Conservation (phyloP, 2,888 invertebrate species). For the Crossocerus cetratus region DNA sequence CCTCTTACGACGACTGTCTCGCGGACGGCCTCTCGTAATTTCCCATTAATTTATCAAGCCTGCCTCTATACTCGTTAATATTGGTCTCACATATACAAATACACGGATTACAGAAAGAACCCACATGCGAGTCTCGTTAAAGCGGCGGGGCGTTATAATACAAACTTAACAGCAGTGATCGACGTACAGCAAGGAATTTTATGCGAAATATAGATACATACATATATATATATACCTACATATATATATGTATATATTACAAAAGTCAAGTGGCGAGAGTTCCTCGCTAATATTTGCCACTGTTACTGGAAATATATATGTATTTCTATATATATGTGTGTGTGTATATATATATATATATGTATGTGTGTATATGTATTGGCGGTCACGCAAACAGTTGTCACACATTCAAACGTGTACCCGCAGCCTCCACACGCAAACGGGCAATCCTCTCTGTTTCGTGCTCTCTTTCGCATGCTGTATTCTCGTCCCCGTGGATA, state of each 20-base stretch:
- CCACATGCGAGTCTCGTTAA: conserved; percentile 44
- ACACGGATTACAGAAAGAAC: conserved; percentile 49
- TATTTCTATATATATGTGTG: conserved; percentile 32
- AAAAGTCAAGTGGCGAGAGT: conserved; percentile 37
- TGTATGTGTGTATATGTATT: conserved; percentile 32
- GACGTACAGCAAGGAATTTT: conserved; percentile 58
- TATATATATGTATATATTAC: conserved; percentile 60
- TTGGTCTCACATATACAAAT: conserved; percentile 54
- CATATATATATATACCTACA: conserved; percentile 24
- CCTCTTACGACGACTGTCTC: conserved; percentile 27
- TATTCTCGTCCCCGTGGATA: conserved; percentile 34
- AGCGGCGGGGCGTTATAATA: conserved; percentile 49
- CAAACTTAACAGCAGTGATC: conserved; percentile 55
- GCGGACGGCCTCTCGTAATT: conserved; percentile 12
- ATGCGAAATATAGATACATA: conserved; percentile 43
- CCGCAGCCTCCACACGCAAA: no score
- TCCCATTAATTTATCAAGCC: conserved; percentile 34
- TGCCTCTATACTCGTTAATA: conserved; percentile 32
- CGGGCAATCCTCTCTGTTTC: conserved; percentile 4
- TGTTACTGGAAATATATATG: no score
- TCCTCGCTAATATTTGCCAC: no score
- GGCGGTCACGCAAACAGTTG: conserved; percentile 19
- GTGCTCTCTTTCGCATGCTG: background rate
- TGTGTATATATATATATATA: conserved; percentile 27
- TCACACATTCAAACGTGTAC: conserved; percentile 18